These are phyloP conservation scores for Scrobipalpa costella DNA, from an alignment of 2,888 invertebrate species.

Conservation along the genomic window DNA sequence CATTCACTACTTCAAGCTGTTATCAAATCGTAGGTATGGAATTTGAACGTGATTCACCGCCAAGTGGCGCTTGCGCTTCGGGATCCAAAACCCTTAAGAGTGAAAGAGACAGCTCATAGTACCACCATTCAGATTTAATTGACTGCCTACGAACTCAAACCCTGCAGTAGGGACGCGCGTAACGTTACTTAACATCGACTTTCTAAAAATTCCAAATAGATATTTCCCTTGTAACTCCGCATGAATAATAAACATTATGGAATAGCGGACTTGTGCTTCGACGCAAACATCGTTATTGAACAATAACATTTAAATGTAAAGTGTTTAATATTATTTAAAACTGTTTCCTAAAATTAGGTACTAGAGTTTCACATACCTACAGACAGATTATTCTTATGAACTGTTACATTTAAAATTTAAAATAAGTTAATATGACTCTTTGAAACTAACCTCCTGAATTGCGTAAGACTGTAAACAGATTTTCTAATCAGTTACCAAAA, in stretches of 20 bases:
- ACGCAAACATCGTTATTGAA: slow-evolving; percentile 6
- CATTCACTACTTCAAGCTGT: slow-evolving; percentile 75
- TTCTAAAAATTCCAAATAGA: slow-evolving; percentile 74
- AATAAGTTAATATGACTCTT: neutral
- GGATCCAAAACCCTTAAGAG: slow-evolving; percentile 62
- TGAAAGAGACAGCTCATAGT: slow-evolving; percentile 69
- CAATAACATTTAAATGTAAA: neutral
- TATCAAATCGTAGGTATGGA: slow-evolving; percentile 78
- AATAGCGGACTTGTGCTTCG: neutral
- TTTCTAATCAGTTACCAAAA: slow-evolving; percentile 43
- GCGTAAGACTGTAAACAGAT: slow-evolving; percentile 37
- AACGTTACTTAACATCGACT: slow-evolving; percentile 72
- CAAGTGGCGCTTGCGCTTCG: slow-evolving; percentile 75
- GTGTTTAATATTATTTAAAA: neutral
- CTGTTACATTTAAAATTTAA: neutral
- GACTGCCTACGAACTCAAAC: slow-evolving; percentile 78
- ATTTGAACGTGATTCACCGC: slow-evolving; percentile 77
- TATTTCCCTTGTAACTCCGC: slow-evolving; percentile 21
- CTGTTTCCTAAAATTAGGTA: neutral
- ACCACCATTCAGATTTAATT: slow-evolving; percentile 78
- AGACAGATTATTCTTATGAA: too few relatives aligned
- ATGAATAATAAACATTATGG: slow-evolving; percentile 26
- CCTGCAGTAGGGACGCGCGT: slow-evolving; percentile 76
- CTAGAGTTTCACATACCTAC: neutral
- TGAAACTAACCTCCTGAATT: slow-evolving; percentile 27